These are phyloP conservation scores for Leuciscus idus DNA, from an alignment of 2,113 vertebrate species.

Conservation along the genomic window DNA sequence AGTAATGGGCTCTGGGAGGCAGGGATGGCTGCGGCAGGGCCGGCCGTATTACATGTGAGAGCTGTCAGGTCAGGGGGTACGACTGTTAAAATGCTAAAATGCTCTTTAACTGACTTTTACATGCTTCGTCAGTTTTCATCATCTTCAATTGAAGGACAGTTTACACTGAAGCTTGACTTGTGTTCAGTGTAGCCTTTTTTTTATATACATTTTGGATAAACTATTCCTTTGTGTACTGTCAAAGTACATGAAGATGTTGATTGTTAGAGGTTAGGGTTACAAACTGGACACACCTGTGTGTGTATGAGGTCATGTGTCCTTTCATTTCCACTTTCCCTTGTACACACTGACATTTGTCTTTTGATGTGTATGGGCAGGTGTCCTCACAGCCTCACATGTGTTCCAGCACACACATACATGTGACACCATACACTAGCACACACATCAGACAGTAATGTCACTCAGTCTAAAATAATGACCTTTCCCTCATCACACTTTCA, in stretches of 20 bases:
- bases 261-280: neutral
- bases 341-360: constrained; percentile 15
- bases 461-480: constrained; percentile 4
- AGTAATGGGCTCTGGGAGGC: constrained; percentile 17
- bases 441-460: constrained; percentile 2
- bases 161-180: neutral
- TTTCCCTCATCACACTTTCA: constrained; percentile 27
- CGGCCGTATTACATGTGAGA: constrained; percentile 2
- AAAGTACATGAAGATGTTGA: neutral
- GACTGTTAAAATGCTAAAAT: constrained; percentile 9
- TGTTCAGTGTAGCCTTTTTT: neutral
- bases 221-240: neutral
- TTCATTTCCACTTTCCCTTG: constrained; percentile 9
- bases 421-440: neutral
- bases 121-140: neutral
- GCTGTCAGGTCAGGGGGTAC: neutral
- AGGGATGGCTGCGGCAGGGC: constrained; percentile 14
- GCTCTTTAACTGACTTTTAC: constrained; percentile 6
- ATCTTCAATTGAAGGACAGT: neutral
- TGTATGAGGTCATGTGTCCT: constrained; percentile 15
- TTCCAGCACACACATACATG: neutral
- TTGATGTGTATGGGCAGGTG: neutral
- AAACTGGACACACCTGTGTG: constrained; percentile 2
- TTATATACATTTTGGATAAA: neutral
- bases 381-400: neutral